Evolutionary conservation across 2,113 vertebrate species (phyloP).

Genomic region (Cyprinodon tularosa): DNA sequence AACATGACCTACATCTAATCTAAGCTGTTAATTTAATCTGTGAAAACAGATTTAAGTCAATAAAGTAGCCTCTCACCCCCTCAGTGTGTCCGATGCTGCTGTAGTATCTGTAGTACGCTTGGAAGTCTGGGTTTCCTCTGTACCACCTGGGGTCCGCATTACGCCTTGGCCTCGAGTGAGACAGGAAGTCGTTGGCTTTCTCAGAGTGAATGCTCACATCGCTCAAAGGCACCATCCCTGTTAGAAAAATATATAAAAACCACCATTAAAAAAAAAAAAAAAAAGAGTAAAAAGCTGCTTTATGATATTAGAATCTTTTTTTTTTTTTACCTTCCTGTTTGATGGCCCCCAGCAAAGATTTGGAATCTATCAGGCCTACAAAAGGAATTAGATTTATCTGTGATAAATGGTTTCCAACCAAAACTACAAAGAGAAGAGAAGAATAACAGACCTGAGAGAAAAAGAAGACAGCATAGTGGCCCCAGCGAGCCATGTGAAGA

Average conservation of each 20-base stretch:
- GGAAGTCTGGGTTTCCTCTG: constrained; percentile 80
- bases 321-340: constrained; percentile 72
- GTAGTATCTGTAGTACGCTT: constrained; percentile 85
- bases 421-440: not conserved
- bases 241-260: not conserved
- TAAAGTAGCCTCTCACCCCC: constrained; percentile 72
- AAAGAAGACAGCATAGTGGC: constrained; percentile 59
- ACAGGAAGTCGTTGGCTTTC: constrained; percentile 76
- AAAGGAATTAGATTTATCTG: not conserved
- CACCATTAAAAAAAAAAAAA: not conserved
- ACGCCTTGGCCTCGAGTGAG: constrained; percentile 72
- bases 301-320: not conserved
- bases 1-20: no score
- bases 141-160: constrained; percentile 78
- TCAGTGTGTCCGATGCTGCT: constrained; percentile 84
- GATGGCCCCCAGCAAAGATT: constrained; percentile 71
- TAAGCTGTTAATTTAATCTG: no score
- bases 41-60: not conserved
- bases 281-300: not conserved
- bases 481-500: constrained; percentile 51
- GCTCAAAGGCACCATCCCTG: constrained; percentile 66
- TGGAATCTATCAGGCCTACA: constrained; percentile 72
- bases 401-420: not conserved
- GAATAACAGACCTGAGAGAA: constrained; percentile 69
- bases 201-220: constrained; percentile 58